These are phyloP conservation scores for Galerucella nymphaeae DNA, from an alignment of 2,888 invertebrate genomes.

Conservation along the genomic window DNA sequence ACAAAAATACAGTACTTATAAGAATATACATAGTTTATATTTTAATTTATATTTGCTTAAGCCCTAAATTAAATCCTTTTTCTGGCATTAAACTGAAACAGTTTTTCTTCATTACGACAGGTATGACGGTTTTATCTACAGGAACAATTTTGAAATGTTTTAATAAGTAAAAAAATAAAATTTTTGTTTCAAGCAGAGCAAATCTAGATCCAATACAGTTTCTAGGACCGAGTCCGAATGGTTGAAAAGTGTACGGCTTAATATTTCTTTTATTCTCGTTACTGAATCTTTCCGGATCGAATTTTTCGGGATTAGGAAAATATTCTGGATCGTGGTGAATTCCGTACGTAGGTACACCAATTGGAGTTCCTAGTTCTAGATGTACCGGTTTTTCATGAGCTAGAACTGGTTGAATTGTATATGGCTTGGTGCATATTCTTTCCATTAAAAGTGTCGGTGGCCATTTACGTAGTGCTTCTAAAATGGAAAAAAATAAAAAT, in stretches of 20 bases:
- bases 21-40: neutral
- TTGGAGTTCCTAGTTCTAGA: slow-evolving; percentile 53
- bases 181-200: slow-evolving; percentile 59
- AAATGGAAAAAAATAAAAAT: slow-evolving; percentile 54
- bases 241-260: slow-evolving; percentile 66
- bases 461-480: slow-evolving; percentile 49
- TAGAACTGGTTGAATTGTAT: slow-evolving; percentile 56
- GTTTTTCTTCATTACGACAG: slow-evolving; percentile 49
- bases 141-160: slow-evolving; percentile 56
- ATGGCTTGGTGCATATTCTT: slow-evolving; percentile 66
- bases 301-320: slow-evolving; percentile 65
- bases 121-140: slow-evolving; percentile 55
- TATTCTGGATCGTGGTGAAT: slow-evolving; percentile 64
- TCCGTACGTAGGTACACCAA: slow-evolving; percentile 59
- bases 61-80: slow-evolving; percentile 54
- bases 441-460: slow-evolving; percentile 57
- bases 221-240: slow-evolving; percentile 69
- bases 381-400: slow-evolving; percentile 51
- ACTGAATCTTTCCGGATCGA: slow-evolving; percentile 64
- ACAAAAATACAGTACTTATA: neutral
- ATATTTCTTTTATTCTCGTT: slow-evolving; percentile 62
- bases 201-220: slow-evolving; percentile 67
- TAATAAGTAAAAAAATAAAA: slow-evolving; percentile 54
- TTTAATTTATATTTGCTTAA: slow-evolving; percentile 42
- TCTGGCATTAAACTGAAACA: slow-evolving; percentile 47